Conservation (phyloP, 2,888 invertebrate genomes). For the Biston betularia region DNA sequence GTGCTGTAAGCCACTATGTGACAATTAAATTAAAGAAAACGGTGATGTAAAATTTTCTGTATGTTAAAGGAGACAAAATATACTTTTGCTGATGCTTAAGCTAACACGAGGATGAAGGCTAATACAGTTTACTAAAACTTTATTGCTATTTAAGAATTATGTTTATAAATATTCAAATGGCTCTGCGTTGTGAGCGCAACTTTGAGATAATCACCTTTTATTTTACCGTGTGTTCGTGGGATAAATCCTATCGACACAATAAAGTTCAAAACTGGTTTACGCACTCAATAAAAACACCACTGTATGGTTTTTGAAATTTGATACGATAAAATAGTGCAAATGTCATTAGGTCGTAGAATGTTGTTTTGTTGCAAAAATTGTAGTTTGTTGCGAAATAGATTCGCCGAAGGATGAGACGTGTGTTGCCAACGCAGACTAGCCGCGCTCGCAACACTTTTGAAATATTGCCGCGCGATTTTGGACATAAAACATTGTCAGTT, state of each 20-base stretch:
- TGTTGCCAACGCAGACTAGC: conserved; percentile 14
- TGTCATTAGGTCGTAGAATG: conserved; percentile 37
- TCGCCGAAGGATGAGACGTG: conserved; percentile 24
- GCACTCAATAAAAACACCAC: not conserved
- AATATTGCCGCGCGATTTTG: conserved; percentile 12
- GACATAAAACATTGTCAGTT: conserved; percentile 21
- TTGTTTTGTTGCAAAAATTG: conserved; percentile 37
- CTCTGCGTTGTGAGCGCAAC: not conserved
- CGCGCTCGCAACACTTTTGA: conserved; percentile 1
- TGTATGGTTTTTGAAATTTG: conserved; percentile 27
- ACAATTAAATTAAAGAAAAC: no score
- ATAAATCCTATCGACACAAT: conserved; percentile 6
- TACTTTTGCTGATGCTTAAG: not conserved
- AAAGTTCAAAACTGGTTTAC: conserved; percentile 14
- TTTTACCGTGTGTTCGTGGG: not conserved
- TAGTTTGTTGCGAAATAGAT: conserved; percentile 26
- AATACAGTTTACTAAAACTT: not conserved
- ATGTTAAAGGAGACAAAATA: no score
- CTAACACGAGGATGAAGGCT: not conserved
- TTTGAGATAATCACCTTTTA: not conserved
- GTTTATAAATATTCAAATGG: not conserved
- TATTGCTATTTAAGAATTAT: not conserved
- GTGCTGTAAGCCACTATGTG: no score
- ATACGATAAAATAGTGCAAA: conserved; percentile 33
- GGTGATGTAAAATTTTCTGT: no score